Conservation (phyloP, 2,113 vertebrate genomes). For the Lycaon pictus region DNA sequence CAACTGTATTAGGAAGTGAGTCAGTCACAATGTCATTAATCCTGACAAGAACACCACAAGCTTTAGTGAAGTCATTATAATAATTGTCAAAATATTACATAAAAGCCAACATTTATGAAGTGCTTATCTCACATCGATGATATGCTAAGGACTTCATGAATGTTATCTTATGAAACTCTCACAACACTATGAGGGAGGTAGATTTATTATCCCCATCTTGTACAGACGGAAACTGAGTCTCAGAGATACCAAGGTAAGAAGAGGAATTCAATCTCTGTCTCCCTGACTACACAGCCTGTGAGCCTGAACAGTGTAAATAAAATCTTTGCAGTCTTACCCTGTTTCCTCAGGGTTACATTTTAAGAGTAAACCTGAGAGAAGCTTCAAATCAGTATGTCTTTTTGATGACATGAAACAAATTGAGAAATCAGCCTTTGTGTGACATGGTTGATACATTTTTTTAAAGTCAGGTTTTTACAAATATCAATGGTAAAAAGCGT, state of each 20-base stretch:
- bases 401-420: conserved; percentile 34
- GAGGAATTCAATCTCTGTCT: background rate
- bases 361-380: conserved; percentile 8
- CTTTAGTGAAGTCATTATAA: background rate
- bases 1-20: background rate
- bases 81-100: background rate
- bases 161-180: background rate
- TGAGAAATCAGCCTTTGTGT: background rate
- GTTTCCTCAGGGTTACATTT: background rate
- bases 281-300: background rate
- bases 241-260: background rate
- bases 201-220: background rate
- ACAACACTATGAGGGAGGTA: background rate
- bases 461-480: conserved; percentile 31
- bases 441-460: background rate
- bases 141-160: background rate
- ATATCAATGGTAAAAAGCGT: background rate
- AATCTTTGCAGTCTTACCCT: background rate
- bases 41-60: background rate
- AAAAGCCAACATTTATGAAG: background rate
- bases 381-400: conserved; percentile 8
- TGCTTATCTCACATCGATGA: background rate
- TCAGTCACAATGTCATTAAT: background rate
- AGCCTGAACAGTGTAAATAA: background rate
- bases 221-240: background rate